phyloP scores from a whole-genome alignment of 2,113 vertebrate species.

The Pluvialis apricaria region DNA sequence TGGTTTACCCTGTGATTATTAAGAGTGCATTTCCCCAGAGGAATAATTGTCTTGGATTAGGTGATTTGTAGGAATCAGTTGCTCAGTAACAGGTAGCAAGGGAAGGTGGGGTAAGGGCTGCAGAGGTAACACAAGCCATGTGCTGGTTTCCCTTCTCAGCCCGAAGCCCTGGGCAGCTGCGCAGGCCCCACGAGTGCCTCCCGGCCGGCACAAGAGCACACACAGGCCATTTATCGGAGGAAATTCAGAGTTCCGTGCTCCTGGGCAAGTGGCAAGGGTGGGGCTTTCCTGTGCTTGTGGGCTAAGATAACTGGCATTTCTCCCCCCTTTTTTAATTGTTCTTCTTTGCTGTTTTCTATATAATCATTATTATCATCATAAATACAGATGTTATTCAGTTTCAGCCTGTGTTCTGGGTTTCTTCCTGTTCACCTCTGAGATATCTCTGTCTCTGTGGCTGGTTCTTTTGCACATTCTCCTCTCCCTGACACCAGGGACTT shows the following conservation, averaged over 20 bases:
- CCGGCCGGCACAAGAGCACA: not conserved
- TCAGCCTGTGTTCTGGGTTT: not conserved
- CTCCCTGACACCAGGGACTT: constrained; percentile 1
- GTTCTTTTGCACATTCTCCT: not conserved
- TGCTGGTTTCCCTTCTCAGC: not conserved
- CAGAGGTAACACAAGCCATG: not conserved
- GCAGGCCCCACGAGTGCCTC: not conserved
- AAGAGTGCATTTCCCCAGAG: not conserved
- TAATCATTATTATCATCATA: constrained; percentile 47
- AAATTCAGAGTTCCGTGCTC: not conserved
- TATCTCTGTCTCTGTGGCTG: not conserved
- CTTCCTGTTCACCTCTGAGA: constrained; percentile 40
- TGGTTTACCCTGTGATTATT: not conserved
- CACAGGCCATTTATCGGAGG: not conserved
- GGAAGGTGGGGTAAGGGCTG: not conserved
- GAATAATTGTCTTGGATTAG: constrained; percentile 30
- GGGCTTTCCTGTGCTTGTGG: constrained; percentile 37
- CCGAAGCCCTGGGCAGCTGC: not conserved
- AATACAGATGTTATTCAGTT: constrained; percentile 22
- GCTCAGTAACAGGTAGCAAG: constrained; percentile 30
- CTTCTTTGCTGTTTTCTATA: constrained; percentile 18
- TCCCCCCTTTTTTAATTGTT: constrained; percentile 34
- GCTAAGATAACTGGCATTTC: constrained; percentile 41
- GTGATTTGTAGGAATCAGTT: constrained; percentile 26
- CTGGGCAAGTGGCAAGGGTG: constrained; percentile 40